These are phyloP conservation scores for Chrysemys picta DNA, from an alignment of 2,113 vertebrate genomes.

Conservation along the genomic window DNA sequence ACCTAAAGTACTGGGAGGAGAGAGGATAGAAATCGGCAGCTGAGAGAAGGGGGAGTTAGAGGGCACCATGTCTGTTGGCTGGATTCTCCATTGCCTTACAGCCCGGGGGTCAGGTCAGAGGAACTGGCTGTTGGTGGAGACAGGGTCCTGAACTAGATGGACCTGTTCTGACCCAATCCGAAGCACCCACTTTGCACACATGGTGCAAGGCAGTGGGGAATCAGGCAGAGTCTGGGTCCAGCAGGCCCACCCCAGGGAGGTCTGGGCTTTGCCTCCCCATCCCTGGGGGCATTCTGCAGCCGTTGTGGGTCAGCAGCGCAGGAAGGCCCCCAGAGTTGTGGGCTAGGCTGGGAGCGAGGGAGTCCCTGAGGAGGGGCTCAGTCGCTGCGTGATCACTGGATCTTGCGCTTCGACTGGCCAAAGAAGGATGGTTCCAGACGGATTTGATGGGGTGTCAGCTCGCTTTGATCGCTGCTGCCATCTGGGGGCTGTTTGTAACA, in stretches of 20 bases:
- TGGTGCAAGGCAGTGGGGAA: too few species aligned
- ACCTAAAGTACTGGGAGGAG: not conserved
- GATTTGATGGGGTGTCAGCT: not conserved
- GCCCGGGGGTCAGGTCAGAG: not conserved
- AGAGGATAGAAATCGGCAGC: too few species aligned
- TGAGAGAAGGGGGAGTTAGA: not conserved
- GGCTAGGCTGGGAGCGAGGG: not conserved
- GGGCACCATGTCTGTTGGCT: not conserved
- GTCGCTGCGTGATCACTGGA: not conserved
- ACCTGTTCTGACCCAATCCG: not conserved
- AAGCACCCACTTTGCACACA: not conserved
- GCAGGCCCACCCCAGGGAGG: not conserved
- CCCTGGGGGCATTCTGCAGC: not conserved
- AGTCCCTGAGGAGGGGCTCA: not conserved
- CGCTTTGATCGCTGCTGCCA: not conserved
- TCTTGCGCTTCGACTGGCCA: not conserved
- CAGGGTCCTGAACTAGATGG: not conserved
- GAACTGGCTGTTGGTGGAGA: not conserved
- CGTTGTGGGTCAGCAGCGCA: fast-evolving
- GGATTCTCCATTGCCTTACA: not conserved
- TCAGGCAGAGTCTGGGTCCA: not conserved
- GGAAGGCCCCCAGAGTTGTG: fast-evolving
- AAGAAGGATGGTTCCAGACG: not conserved
- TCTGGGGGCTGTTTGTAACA: not conserved
- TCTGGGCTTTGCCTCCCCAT: not conserved